phyloP scores from a whole-genome alignment of 2,888 invertebrate genomes.

The Xestoiulus laeticollis region DNA sequence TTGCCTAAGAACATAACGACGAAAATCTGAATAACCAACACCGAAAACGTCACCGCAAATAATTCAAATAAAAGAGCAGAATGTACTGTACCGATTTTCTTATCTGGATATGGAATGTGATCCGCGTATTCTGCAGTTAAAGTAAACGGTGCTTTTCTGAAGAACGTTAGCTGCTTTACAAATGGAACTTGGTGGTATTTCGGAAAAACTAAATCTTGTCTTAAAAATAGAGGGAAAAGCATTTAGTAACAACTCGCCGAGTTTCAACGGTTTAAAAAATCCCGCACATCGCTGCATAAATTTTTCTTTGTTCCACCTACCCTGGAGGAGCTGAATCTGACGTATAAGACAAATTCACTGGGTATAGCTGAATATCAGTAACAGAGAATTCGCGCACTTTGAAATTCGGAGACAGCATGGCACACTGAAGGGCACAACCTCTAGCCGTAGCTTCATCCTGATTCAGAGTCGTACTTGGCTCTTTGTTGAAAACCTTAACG shows the following conservation, averaged over 20 bases:
- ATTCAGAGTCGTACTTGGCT: conserved; percentile 94
- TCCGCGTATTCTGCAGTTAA: conserved; percentile 81
- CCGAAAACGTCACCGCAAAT: not conserved
- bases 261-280: not conserved
- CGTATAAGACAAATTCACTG: conserved; percentile 78
- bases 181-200: conserved; percentile 88
- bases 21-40: not conserved
- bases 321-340: not conserved
- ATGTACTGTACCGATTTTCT: conserved; percentile 78
- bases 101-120: conserved; percentile 77
- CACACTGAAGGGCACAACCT: conserved; percentile 93
- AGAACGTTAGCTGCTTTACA: conserved; percentile 93
- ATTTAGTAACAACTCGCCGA: not conserved
- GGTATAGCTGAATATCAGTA: conserved; percentile 85
- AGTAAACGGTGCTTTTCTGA: conserved; percentile 86
- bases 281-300: not conserved
- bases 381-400: conserved; percentile 95
- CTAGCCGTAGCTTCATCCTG: conserved; percentile 94
- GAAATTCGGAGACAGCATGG: conserved; percentile 96
- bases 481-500: conserved; percentile 81
- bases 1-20: conserved; percentile 60
- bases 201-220: conserved; percentile 91
- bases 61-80: not conserved
- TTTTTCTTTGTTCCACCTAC: not conserved
- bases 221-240: conserved; percentile 62